Evolutionary conservation across 1,140 invertebrate genomes (phyloP).

Genomic region (Varroa destructor): DNA sequence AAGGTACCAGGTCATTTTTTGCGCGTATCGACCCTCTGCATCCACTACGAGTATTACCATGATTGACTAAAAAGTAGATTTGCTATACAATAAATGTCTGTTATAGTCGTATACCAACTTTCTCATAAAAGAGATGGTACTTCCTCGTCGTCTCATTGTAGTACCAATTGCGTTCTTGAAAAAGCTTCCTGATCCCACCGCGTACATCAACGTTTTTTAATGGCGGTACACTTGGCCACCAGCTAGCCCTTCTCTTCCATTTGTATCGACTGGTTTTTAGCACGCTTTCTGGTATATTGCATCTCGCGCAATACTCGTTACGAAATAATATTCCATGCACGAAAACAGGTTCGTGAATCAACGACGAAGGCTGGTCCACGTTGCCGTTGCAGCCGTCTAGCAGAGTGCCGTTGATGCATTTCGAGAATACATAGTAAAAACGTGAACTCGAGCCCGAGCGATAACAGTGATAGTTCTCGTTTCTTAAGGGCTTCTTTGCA

Average conservation of each 20-base stretch:
- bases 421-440: slow-evolving; percentile 3
- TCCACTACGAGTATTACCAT: no score
- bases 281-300: not conserved
- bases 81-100: no score
- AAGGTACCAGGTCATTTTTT: no score
- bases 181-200: not conserved
- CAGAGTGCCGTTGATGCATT: not conserved
- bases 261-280: not conserved
- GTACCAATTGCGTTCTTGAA: not conserved
- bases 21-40: no score
- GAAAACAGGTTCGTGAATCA: slow-evolving; percentile 15
- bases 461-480: slow-evolving; percentile 8
- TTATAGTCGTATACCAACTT: not conserved
- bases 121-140: slow-evolving; percentile 1
- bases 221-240: slow-evolving; percentile 5
- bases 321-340: not conserved
- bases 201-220: not conserved
- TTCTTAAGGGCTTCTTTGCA: not conserved
- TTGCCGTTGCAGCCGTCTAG: not conserved
- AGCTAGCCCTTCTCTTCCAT: not conserved
- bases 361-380: not conserved
- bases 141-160: not conserved
- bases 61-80: no score
- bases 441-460: not conserved
- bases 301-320: slow-evolving; percentile 14